These are phyloP conservation scores for Linurgus olivaceus DNA, from an alignment of 2,797 vertebrate species.

Conservation along the genomic window DNA sequence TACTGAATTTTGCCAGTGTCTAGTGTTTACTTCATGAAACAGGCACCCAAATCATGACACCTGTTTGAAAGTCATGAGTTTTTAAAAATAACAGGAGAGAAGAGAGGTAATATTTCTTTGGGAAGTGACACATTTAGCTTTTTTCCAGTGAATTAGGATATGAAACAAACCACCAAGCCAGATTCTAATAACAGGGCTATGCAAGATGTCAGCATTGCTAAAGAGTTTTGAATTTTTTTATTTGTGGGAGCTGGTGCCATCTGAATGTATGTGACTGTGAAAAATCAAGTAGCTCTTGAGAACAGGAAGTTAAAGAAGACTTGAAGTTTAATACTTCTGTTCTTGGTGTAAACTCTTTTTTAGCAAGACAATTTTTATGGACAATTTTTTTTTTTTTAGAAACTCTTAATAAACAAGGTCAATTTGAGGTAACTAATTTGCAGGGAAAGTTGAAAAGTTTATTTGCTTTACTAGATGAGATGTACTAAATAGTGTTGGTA, in stretches of 20 bases:
- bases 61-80: neutral
- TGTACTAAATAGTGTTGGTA: neutral
- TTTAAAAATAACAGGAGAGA: neutral
- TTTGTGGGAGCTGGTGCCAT: neutral
- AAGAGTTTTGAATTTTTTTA: neutral
- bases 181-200: neutral
- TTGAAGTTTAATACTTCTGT: neutral
- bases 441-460: neutral
- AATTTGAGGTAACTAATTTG: neutral
- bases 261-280: neutral
- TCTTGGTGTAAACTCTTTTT: neutral
- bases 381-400: too few relatives aligned
- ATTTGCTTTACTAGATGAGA: neutral
- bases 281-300: neutral
- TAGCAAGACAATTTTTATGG: neutral
- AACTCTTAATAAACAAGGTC: neutral
- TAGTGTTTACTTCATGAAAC: neutral
- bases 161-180: neutral
- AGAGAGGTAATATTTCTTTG: neutral
- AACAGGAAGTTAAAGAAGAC: neutral
- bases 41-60: neutral
- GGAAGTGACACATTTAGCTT: neutral
- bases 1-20: neutral
- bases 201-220: neutral
- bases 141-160: neutral